Evolutionary conservation across 2,797 vertebrate genomes (phyloP).

Genomic region (Notolabrus celidotus): DNA sequence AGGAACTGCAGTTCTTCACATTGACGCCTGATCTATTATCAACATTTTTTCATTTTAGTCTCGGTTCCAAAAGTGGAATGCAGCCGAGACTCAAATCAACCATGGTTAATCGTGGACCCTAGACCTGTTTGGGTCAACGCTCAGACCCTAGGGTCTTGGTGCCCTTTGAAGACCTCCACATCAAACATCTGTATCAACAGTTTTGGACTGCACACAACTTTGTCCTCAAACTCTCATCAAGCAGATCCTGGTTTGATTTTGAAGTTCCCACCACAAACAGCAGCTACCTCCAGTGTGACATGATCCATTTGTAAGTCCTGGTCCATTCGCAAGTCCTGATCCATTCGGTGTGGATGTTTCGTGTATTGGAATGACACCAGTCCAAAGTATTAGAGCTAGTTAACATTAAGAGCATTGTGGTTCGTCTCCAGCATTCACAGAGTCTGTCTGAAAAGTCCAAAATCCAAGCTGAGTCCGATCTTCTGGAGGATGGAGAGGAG

Average conservation of each 20-base stretch:
- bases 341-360: constrained; percentile 4
- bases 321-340: not conserved
- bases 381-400: constrained; percentile 2
- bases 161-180: too few species aligned
- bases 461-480: not conserved
- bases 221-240: too few species aligned
- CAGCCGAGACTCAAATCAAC: too few species aligned
- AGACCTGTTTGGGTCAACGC: too few species aligned
- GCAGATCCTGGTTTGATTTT: not conserved
- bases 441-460: constrained; percentile 13
- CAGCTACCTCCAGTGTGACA: not conserved
- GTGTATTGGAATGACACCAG: constrained; percentile 33
- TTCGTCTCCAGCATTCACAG: constrained; percentile 46
- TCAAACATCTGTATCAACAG: too few species aligned
- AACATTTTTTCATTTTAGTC: too few species aligned
- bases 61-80: too few species aligned
- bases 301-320: not conserved
- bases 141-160: too few species aligned
- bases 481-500: not conserved
- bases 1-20: too few species aligned
- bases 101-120: too few species aligned
- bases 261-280: not conserved
- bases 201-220: too few species aligned
- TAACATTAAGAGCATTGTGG: constrained; percentile 40
- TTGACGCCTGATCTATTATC: too few species aligned